phyloP scores from a whole-genome alignment of 2,797 vertebrate genomes.

The Melanotaenia nigrans region DNA sequence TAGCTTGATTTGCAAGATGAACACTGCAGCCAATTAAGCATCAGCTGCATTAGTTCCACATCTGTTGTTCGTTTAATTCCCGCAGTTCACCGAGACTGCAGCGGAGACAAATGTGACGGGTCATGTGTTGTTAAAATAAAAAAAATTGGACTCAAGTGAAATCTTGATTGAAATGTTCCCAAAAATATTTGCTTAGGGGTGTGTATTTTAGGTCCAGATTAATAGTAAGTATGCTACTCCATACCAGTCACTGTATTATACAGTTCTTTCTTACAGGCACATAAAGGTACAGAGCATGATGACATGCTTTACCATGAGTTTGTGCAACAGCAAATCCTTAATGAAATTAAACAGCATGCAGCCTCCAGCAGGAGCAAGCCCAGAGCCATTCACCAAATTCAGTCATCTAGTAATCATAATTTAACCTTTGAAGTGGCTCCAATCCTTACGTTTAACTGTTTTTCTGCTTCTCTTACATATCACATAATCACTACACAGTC shows the following conservation, averaged over 20 bases:
- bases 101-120: not conserved
- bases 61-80: constrained; percentile 7
- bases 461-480: not conserved
- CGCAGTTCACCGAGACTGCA: not conserved
- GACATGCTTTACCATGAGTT: not conserved
- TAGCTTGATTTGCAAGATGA: constrained; percentile 12
- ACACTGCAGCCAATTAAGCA: not conserved
- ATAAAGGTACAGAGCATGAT: too few species aligned
- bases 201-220: too few species aligned
- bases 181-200: too few species aligned
- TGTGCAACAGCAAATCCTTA: not conserved
- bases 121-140: constrained; percentile 2
- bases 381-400: too few species aligned
- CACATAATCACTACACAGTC: not conserved
- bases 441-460: not conserved
- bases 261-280: not conserved
- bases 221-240: too few species aligned
- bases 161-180: too few species aligned
- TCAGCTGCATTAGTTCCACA: constrained; percentile 15
- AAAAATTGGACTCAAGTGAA: too few species aligned
- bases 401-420: too few species aligned
- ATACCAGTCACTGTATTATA: not conserved
- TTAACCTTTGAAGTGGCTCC: not conserved
- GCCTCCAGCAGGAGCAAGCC: too few species aligned
- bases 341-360: too few species aligned